These are phyloP conservation scores for Rhincodon typus DNA, from an alignment of 2,797 vertebrate species.

Conservation along the genomic window DNA sequence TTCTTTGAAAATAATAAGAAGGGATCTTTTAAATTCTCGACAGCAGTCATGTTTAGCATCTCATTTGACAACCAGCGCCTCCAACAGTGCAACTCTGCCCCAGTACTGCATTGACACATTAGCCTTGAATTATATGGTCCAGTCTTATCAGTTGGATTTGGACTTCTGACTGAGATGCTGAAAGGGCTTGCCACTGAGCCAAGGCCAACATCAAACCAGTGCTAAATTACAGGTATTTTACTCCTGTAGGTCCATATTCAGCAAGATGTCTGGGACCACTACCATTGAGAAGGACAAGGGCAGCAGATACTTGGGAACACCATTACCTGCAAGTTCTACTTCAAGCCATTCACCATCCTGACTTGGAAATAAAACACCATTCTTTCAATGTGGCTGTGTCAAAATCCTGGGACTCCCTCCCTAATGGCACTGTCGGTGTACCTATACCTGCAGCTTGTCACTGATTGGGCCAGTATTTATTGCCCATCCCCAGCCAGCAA, in stretches of 20 bases:
- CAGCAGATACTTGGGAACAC: no score
- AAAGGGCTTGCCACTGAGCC: not conserved
- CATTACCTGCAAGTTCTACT: no score
- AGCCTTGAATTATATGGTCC: not conserved
- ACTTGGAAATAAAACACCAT: no score
- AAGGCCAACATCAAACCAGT: not conserved
- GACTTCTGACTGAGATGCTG: not conserved
- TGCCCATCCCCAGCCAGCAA: no score
- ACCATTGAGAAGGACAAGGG: no score
- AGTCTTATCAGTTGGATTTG: not conserved
- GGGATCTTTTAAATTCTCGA: not conserved
- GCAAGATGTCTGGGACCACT: no score
- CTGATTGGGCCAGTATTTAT: no score
- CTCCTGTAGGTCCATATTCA: not conserved
- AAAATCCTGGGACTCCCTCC: no score
- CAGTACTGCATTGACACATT: not conserved
- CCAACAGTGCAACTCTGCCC: not conserved
- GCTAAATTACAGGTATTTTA: not conserved
- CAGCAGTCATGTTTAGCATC: not conserved
- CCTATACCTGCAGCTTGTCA: no score
- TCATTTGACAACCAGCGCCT: not conserved
- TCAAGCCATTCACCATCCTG: no score
- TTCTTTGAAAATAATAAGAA: not conserved
- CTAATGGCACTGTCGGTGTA: no score
- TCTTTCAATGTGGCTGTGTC: no score